Conservation (phyloP, 2,888 invertebrate species). For the Ernsta delagoae region DNA sequence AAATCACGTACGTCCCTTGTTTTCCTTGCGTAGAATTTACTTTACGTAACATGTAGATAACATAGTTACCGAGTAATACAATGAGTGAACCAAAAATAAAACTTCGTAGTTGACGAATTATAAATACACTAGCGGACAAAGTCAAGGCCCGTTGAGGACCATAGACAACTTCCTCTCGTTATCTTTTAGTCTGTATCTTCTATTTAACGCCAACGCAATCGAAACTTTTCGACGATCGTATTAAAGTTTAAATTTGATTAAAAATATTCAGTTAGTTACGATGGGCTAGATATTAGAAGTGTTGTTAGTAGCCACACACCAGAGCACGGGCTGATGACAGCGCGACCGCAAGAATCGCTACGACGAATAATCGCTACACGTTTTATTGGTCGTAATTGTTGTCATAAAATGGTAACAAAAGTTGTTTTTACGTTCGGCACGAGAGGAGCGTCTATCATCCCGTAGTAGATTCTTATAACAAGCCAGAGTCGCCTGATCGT, state of each 20-base stretch:
- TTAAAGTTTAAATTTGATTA: slow-evolving; percentile 51
- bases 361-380: slow-evolving; percentile 80
- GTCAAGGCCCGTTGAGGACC: slow-evolving; percentile 60
- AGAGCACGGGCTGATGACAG: slow-evolving; percentile 71
- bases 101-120: slow-evolving; percentile 57
- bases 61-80: too few species aligned
- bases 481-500: slow-evolving; percentile 69
- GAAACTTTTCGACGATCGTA: slow-evolving; percentile 49
- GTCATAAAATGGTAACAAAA: slow-evolving; percentile 84
- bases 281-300: slow-evolving; percentile 21
- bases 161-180: slow-evolving; percentile 50
- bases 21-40: too few species aligned
- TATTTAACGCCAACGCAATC: slow-evolving; percentile 43
- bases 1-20: too few species aligned
- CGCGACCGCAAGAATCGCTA: slow-evolving; percentile 77
- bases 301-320: slow-evolving; percentile 52
- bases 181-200: slow-evolving; percentile 50
- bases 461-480: slow-evolving; percentile 59
- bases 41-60: too few species aligned
- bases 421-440: slow-evolving; percentile 81
- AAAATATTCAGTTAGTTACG: slow-evolving; percentile 48
- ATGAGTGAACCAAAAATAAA: slow-evolving; percentile 43
- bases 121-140: slow-evolving; percentile 63
- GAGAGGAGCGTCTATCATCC: slow-evolving; percentile 79
- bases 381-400: slow-evolving; percentile 84